Evolutionary conservation across 2,113 vertebrate species (phyloP), one percentile per base, ranked within the genome.

Genomic region (Pelecanoides urinatrix): DNA sequence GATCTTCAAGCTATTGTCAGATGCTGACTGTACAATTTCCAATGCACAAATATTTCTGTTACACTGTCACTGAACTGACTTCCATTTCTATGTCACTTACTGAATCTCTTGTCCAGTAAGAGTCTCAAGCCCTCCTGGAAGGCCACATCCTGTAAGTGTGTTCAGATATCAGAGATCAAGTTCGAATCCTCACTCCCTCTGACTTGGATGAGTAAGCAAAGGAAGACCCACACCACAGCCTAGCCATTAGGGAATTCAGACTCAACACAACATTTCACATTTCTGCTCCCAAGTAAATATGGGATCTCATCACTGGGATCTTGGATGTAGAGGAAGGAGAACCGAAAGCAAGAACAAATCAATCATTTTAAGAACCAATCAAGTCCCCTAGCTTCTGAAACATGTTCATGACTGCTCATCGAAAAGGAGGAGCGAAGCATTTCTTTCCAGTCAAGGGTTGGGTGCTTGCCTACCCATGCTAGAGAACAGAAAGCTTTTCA

Each of bases 141-240:
- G 29, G 13, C 22, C 26, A n/a, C 6, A 3, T 52, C 40, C 40
- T 62, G 2, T 30, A 56, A 90, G 23, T 0, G 0, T 34, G 13
- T 25, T 88, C 22, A 61, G 29, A 25, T 47, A 70, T 7, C 2
- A 1, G 59, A 80, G 16, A 61, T 36, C 20, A 53, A 44, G 10
- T 70, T 84, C 63, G 30, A 72, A 88, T 65, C 3, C 34, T 44
- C 10, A 23, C 9, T 26, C 9, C 14, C 7, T 82, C 45, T 79
- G 53, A 34, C 16, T 30, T 19, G 15, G 16, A n/a, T 61, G 26
- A 86, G 12, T 36, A 76, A 72, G 32, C 22, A 74, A 52, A 42
- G 30, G 36, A 88, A 85, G 21, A 73, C 10, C 8, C 26, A n/a
- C 10, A 52, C 4, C 18, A 62, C 15, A 77, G 8, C 18, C 21